Evolutionary conservation across 2,113 vertebrate genomes (phyloP), one percentile per base, ranked within the genome.

Genomic region (Corvus cornix): DNA sequence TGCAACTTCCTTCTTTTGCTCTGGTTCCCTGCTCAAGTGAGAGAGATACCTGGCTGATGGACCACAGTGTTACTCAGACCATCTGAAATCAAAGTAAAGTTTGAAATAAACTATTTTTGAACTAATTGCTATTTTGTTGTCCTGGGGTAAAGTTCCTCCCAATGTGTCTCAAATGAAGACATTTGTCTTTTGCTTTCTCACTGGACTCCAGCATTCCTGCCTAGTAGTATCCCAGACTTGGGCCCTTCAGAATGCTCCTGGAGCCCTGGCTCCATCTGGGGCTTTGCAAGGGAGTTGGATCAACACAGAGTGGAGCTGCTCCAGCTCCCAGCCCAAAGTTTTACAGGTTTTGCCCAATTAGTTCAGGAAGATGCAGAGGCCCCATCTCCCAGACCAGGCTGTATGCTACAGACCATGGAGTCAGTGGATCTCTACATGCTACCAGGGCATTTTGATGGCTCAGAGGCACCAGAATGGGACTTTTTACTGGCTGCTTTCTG

Each of bases 331-430:
- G 22, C 6, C 35, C 18, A 35, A 56, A 73, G 17, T 49, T 48
- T 93, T 7, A 24, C 16, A 66, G n/a, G 5, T 80, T 80, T 62
- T 73, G 9, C 19, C 28, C 27, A 17, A 8, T 56, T 55, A 27
- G 6, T 55, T 69, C 43, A 16, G 37, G 51, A 79, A 66, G 46
- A n/a, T 27, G 4, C 0, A 1, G 37, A 0, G 1, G 30, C 17
- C 33, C 7, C 1, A 0, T 35, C 39, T 83, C 27, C 27, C 22
- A 62, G 19, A 70, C 11, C 33, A 62, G 41, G 44, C 18, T 59
- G 5, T 28, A 4, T 5, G 1, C 37, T 59, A 9, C 12, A n/a
- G 23, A 17, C 19, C 23, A 18, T 35, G 35, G 24, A 81, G 22
- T 19, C 39, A 44, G 26, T 46, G 24, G 17, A 44, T 60, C 35